Evolutionary conservation across 2,797 vertebrate genomes (phyloP).

Genomic region (Coregonus ussuriensis): DNA sequence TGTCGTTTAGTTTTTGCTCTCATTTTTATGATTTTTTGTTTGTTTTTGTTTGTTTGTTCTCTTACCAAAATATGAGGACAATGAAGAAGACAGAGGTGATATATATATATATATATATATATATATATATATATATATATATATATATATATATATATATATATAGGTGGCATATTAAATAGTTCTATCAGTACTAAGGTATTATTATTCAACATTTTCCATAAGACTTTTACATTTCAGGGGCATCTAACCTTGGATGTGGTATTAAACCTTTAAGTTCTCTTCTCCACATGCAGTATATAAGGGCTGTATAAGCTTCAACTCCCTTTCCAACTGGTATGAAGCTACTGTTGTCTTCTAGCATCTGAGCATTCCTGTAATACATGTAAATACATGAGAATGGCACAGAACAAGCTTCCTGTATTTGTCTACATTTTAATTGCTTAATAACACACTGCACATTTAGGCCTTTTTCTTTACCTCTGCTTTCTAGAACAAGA

Average conservation of each 20-base stretch:
- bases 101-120: no score
- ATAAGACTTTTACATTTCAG: slow-evolving; percentile 13
- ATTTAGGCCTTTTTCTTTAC: slow-evolving; percentile 7
- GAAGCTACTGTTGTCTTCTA: slow-evolving; percentile 29
- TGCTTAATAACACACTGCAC: slow-evolving; percentile 9
- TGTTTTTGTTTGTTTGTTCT: slow-evolving; percentile 63
- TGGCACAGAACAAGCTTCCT: slow-evolving; percentile 19
- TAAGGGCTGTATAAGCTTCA: slow-evolving; percentile 68
- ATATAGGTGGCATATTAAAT: background rate
- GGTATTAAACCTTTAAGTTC: background rate
- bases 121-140: no score
- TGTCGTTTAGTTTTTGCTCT: slow-evolving; percentile 72
- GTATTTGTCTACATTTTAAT: slow-evolving; percentile 12
- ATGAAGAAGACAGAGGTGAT: slow-evolving; percentile 30
- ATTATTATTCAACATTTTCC: slow-evolving; percentile 73
- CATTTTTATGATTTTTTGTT: slow-evolving; percentile 58
- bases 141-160: no score
- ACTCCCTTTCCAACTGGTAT: slow-evolving; percentile 42
- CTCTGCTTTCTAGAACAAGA: background rate
- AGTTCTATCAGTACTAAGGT: slow-evolving; percentile 46
- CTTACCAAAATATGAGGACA: slow-evolving; percentile 72
- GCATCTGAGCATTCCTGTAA: slow-evolving; percentile 5
- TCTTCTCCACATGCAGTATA: background rate
- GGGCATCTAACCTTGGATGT: slow-evolving; percentile 30
- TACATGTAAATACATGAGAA: slow-evolving; percentile 19